A percentile compares a stretch with the other conserved stretches of the same genome.
These are phyloP conservation scores for Drosophila navojoa DNA, from an alignment of 1,140 invertebrate species.

Conservation along the genomic window DNA sequence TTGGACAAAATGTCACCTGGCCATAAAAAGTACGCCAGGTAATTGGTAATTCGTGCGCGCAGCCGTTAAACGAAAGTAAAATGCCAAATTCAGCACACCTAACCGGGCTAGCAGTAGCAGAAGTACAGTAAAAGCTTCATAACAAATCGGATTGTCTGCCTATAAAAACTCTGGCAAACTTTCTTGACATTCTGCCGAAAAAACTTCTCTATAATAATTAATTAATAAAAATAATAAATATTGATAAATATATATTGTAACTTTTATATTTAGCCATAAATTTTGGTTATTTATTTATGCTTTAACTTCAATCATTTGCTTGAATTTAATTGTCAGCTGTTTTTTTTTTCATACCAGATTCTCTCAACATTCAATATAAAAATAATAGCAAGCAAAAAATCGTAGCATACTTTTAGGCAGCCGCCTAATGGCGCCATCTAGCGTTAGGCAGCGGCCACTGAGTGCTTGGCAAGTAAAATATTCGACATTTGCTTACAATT, in stretches of 20 bases:
- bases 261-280: too few relatives aligned
- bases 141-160: too few relatives aligned
- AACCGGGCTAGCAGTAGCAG: neutral
- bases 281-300: too few relatives aligned
- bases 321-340: neutral
- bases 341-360: neutral
- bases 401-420: slow-evolving; percentile 33
- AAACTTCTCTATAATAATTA: too few relatives aligned
- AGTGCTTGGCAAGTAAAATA: neutral
- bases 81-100: neutral
- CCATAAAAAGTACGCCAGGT: slow-evolving; percentile 45
- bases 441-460: neutral
- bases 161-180: too few relatives aligned
- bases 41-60: slow-evolving; percentile 40
- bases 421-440: slow-evolving; percentile 22
- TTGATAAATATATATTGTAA: too few relatives aligned
- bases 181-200: too few relatives aligned
- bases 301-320: too few relatives aligned
- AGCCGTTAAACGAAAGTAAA: slow-evolving; percentile 43
- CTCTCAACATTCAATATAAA: neutral
- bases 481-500: neutral
- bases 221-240: too few relatives aligned
- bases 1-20: slow-evolving; percentile 34
- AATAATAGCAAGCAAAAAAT: neutral
- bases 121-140: too few relatives aligned